Percentiles rank a stretch among this genome's conserved stretches.
Evolutionary conservation across 2,888 invertebrate species (phyloP).

Genomic region (Eupithecia pulchellata): DNA sequence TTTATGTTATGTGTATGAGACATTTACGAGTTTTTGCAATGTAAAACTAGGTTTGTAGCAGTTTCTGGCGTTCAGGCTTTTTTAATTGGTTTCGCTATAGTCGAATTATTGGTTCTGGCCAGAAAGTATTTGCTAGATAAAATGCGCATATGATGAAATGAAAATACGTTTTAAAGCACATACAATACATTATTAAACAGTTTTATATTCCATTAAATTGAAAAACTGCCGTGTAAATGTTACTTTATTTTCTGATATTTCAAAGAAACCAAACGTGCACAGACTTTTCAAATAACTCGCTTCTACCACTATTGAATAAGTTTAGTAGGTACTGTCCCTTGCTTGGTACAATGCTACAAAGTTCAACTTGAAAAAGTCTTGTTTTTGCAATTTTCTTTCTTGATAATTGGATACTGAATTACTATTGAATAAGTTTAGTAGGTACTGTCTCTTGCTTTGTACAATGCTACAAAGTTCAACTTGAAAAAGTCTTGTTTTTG

Average conservation of each 20-base stretch:
- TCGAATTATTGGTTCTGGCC: background rate
- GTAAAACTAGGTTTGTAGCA: background rate
- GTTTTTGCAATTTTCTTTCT: background rate
- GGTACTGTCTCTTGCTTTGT: background rate
- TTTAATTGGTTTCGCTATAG: background rate
- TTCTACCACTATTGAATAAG: background rate
- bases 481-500: background rate
- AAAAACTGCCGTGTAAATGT: constrained; percentile 15
- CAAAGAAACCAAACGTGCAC: background rate
- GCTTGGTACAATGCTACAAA: background rate
- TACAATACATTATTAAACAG: constrained; percentile 69
- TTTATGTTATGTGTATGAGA: background rate
- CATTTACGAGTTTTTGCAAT: background rate
- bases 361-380: background rate
- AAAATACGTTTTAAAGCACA: constrained; percentile 40
- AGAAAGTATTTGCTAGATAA: constrained; percentile 39
- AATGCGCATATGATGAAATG: constrained; percentile 51
- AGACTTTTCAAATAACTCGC: background rate
- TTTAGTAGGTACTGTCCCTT: background rate
- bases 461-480: background rate
- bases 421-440: background rate
- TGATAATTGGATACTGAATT: background rate
- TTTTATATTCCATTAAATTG: constrained; percentile 64
- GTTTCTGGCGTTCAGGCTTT: background rate
- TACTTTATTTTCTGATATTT: constrained; percentile 17